Base-by-base conservation (phyloP, 2,888 invertebrate genomes). In the Punctoribates punctum region DNA sequence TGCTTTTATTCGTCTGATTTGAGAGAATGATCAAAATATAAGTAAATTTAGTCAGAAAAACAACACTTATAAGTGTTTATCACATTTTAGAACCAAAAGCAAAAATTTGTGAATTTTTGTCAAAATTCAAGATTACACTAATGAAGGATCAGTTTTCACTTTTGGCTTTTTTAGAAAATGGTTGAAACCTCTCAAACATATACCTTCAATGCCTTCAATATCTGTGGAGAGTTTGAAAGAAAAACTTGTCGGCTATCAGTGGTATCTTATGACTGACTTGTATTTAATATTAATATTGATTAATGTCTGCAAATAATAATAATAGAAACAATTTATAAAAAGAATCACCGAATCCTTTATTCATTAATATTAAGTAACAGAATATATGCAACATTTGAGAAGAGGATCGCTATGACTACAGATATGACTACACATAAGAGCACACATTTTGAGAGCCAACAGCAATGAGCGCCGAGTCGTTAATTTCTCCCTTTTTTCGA, bases 251-350 rank as follows among this genome's bases (percentile, higher is more conserved):
- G 9, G 8, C 46, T 46, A 15, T 46, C 46, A 8, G 8, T 46
- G 15, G 9, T 46, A 11, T 46, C 15, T 46, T 11, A 15, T 15
- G 15, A 11, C 15, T 46, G 8, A 46, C 15, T 11, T 46, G 9
- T 46, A 46, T 11, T 11, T 15, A 46, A 46, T 15, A 46, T 15
- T 11, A 46, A 46, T 46, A 46, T 8, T 46, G 46, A 15, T 46
- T 46, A 46, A 46, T 8, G 46, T 46, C 15, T 46, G 15, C 46
- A 46, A 46, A 46, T 46, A 15, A 15, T 42, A 42, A 11, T 42
- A 42, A 60, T 17, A 23, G 23, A 60, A 60, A 60, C 60, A 25
- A 23, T 60, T 23, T 60, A 60, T 60, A 60, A 60, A 23, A 25
- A 60, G 25, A 23, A 5, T 8, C 4, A 60, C 60, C 6, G 23